Percentiles rank a stretch among this genome's conserved stretches.
phyloP scores from a whole-genome alignment of 2,113 vertebrate genomes.

The Stomatorhinus ivindoensis region DNA sequence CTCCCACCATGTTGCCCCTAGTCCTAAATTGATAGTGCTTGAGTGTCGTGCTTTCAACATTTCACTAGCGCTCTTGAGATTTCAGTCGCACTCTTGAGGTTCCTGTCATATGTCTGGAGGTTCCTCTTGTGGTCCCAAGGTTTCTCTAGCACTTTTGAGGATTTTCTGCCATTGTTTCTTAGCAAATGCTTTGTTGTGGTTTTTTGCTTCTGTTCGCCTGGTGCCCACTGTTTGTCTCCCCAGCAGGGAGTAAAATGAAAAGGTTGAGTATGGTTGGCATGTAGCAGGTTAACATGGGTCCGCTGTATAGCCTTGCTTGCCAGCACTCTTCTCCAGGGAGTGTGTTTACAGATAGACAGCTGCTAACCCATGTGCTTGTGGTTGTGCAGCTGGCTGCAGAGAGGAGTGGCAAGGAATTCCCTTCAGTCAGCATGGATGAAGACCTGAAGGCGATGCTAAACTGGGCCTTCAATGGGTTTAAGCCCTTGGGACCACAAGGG shows the following conservation, averaged over 20 bases:
- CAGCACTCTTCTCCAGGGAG: background rate
- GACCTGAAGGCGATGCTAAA: constrained; percentile 80
- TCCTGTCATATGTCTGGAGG: background rate
- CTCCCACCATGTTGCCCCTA: background rate
- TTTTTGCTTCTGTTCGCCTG: background rate
- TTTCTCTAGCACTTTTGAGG: no score
- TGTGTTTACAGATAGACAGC: background rate
- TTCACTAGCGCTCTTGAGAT: background rate
- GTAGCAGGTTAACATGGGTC: background rate
- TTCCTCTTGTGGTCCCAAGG: no score
- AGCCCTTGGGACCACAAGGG: constrained; percentile 71
- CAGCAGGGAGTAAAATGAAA: background rate
- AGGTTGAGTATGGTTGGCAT: background rate
- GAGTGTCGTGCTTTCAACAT: background rate
- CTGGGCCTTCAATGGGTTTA: constrained; percentile 83
- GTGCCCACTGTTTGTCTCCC: background rate
- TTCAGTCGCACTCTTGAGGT: background rate
- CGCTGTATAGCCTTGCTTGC: background rate
- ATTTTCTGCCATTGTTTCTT: background rate
- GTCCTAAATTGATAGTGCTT: background rate
- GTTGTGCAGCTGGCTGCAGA: constrained; percentile 68
- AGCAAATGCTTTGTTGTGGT: background rate
- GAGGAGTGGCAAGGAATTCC: constrained; percentile 72
- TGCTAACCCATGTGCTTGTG: constrained; percentile 12
- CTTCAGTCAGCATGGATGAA: constrained; percentile 50